phyloP scores from a whole-genome alignment of 1,140 invertebrate genomes.

The Plutomurus gul region DNA sequence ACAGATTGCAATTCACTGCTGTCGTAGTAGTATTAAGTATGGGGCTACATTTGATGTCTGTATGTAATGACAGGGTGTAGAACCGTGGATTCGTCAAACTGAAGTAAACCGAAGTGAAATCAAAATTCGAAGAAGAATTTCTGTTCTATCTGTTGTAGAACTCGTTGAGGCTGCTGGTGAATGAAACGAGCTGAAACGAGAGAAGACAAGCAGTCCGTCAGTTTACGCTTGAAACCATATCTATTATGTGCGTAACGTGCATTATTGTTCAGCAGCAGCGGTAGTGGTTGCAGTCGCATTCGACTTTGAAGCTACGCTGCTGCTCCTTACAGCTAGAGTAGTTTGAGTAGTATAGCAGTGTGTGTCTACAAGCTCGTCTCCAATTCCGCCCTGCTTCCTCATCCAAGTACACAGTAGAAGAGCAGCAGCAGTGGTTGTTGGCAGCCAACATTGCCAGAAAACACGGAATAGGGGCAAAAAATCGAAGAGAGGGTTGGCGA shows the following conservation, averaged over 20 bases:
- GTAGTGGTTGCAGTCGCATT: neutral
- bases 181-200: slow-evolving; percentile 1
- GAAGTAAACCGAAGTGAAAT: slow-evolving; percentile 9
- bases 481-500: slow-evolving; percentile 43
- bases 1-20: neutral
- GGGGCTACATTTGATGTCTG: no score
- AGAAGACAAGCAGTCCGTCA: slow-evolving; percentile 8
- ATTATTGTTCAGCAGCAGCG: neutral
- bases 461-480: slow-evolving; percentile 41
- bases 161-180: neutral
- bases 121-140: slow-evolving; percentile 3
- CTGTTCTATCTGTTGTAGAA: no score
- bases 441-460: neutral
- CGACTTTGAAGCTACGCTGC: neutral
- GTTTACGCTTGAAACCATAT: neutral
- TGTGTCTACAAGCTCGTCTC: neutral
- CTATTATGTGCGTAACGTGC: neutral
- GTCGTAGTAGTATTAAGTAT: no score
- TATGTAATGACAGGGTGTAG: no score
- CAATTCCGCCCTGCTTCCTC: neutral
- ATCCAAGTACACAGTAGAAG: neutral
- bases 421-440: neutral
- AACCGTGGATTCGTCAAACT: neutral
- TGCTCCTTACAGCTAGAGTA: no score
- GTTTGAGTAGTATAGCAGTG: no score